Base-by-base conservation (phyloP, 2,888 invertebrate species). In the Sarcophaga variegata region DNA sequence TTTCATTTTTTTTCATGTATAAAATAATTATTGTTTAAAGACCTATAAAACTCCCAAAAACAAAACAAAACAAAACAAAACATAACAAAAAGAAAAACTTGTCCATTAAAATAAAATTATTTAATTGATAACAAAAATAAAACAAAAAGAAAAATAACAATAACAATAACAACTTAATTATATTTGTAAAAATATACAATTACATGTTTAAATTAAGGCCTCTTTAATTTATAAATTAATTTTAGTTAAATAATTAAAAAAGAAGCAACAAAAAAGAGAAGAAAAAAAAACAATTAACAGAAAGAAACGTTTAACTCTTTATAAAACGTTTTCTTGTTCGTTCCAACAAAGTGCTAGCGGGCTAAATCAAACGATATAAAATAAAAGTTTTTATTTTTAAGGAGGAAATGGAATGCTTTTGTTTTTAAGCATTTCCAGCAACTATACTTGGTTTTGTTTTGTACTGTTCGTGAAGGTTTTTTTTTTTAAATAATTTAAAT, bases 151-250 rank as follows among this genome's bases (percentile, higher is more conserved):
- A 54, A 20, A 20, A 49, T 22, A 22, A 22, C 22, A 54, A 72
- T 63, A 49, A 82, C 6, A 78, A 12, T 8, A 59, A 81, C 49
- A 74, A 67, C 74, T 86, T 85, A 83, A 71, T 74, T 76, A 78
- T 69, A 71, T 72, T 59, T 83, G 66, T 83, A 83, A 75, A 76
- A 81, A 69, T 84, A 70, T 69, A 60, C 17, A 14, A 54, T 49
- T 59, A 60, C 3, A 14, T 71, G 27, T 59, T 14, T 59, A 27
- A 63, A n/a, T 45, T 80, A 72, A 85, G 79, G 70, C 27, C 70
- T 80, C 70, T 79, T 75, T 86, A 86, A 80, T 86, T 86, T 75
- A 86, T 86, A 80, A 82, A 79, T 79, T 54, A 54, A 79, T 67
- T 85, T 81, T 85, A 81, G 74, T 69, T 62, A 60, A 81, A 70